These are phyloP conservation scores for Etia nguti DNA, from an alignment of 2,113 vertebrate genomes.

Conservation along the genomic window DNA sequence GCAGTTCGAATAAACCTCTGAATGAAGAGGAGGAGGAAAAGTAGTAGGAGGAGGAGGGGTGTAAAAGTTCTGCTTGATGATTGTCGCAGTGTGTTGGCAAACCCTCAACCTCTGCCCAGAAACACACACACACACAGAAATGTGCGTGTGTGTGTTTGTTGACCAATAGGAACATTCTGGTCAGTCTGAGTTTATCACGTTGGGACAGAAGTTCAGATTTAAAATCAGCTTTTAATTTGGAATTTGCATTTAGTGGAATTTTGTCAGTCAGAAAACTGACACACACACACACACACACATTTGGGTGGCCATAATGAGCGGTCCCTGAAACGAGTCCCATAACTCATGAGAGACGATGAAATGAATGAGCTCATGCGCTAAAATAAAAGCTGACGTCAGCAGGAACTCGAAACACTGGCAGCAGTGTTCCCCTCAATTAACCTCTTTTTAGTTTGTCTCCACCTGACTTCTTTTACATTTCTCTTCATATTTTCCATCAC, in stretches of 20 bases:
- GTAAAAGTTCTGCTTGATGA: slow-evolving; percentile 11
- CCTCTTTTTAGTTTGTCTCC: neutral
- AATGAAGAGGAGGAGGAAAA: neutral
- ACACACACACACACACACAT: neutral
- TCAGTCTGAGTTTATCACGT: neutral
- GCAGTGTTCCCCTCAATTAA: neutral
- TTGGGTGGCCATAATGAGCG: neutral
- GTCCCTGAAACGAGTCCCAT: slow-evolving; percentile 40
- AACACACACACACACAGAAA: neutral
- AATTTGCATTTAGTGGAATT: neutral
- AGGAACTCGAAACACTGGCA: neutral
- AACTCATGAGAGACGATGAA: neutral
- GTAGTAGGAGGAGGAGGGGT: neutral
- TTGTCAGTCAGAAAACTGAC: neutral
- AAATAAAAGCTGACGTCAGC: neutral
- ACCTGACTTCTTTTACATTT: neutral
- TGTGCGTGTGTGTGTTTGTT: neutral
- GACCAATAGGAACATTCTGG: neutral
- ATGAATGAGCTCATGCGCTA: neutral
- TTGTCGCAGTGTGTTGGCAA: slow-evolving; percentile 48
- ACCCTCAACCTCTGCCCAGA: neutral
- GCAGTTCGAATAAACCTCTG: neutral
- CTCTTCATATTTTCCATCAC: neutral
- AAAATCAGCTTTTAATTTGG: neutral
- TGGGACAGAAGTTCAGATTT: neutral